Evolutionary conservation across 2,797 vertebrate species (phyloP), one percentile per base, ranked within the genome.

Genomic region (Sorex maritimensis): DNA sequence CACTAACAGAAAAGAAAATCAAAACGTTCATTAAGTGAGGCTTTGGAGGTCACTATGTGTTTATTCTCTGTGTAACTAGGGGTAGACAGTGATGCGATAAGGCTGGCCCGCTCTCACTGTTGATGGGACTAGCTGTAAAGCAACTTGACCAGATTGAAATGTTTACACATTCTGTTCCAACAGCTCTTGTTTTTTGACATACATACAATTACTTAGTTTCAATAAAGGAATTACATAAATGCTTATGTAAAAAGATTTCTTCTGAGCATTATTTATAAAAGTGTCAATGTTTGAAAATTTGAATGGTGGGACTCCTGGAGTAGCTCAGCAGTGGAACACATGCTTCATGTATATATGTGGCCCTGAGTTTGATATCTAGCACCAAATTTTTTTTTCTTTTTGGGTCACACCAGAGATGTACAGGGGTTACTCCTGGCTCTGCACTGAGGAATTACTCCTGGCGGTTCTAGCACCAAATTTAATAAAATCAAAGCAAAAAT

Each of bases 11-110:
- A 65, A 91, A 63, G 14, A 44, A 79, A 84, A 38, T 92, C n/a
- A 93, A 96, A 95, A 93, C 19, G 83, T 26, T 63, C 4, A 91
- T 82, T 23, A 74, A 81, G 46, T 26, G 71, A 34, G 23, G 67
- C 34, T 92, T 58, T 75, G 58, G 13, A 90, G 41, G 41, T 87
- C 24, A 65, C 74, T 83, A 5, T 58, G 9, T 52, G 10, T 52
- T 88, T 46, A n/a, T 68, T 87, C 73, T 41, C 3, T 78, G 23
- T 68, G 69, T 41, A 89, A 55, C 67, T 65, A 49, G 34, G 30
- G 34, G 72, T 24, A 86, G 85, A 86, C 7, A n/a, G 72, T 17
- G 26, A 38, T 75, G 7, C 7, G 38, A n/a, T 81, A 12, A 85
- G 41, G 89, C 7, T 88, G 61, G 8, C 5, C 55, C 67, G 34